Conservation (phyloP, 2,888 invertebrate genomes). For the Tipula confusa region DNA sequence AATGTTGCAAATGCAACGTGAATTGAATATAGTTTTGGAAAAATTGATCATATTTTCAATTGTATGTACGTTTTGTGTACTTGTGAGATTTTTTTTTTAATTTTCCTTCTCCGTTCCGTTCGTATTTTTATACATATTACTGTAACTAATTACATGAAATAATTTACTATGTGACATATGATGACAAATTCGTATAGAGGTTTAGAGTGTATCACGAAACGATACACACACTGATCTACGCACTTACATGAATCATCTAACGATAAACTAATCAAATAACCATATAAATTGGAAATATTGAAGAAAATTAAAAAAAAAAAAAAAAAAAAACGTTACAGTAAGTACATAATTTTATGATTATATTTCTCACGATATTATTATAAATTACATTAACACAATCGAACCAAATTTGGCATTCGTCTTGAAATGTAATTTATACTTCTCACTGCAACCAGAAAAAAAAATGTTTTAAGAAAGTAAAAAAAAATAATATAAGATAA, state of each 20-base stretch:
- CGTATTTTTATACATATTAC: neutral
- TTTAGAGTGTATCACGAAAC: neutral
- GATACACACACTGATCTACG: neutral
- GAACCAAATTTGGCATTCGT: neutral
- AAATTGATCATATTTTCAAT: neutral
- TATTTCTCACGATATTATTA: constrained; percentile 4
- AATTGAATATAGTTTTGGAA: neutral
- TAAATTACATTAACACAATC: constrained; percentile 20
- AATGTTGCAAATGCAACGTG: neutral
- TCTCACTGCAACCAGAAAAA: constrained; percentile 4
- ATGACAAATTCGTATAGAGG: neutral
- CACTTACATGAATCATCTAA: neutral
- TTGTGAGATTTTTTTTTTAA: neutral
- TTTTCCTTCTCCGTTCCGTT: neutral
- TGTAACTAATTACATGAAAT: neutral
- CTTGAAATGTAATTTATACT: constrained; percentile 25
- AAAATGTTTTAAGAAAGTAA: neutral
- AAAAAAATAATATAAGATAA: neutral
- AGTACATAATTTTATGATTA: constrained; percentile 25
- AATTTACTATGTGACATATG: neutral
- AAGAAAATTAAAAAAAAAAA: too few relatives aligned
- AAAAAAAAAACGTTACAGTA: neutral
- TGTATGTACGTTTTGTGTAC: neutral
- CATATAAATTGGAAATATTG: neutral
- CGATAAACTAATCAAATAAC: neutral